These are phyloP conservation scores for Hypothenemus hampei DNA, from an alignment of 1,140 invertebrate genomes.

Conservation along the genomic window DNA sequence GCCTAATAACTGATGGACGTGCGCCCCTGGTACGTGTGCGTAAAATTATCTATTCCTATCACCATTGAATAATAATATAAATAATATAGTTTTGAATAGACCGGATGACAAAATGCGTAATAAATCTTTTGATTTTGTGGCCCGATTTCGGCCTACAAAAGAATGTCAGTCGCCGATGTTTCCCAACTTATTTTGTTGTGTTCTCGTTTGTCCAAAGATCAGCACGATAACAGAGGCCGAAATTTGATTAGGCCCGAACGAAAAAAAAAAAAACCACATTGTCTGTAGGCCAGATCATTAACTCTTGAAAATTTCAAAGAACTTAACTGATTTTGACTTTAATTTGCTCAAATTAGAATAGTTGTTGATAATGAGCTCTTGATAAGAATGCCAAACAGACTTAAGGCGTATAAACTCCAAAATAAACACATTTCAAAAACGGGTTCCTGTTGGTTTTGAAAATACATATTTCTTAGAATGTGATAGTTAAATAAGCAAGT, in stretches of 20 bases:
- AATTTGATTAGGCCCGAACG: slow-evolving; percentile 13
- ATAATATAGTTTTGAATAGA: slow-evolving; percentile 13
- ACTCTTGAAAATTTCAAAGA: slow-evolving; percentile 6
- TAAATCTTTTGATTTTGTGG: slow-evolving; percentile 19
- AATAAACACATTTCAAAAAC: too few relatives aligned
- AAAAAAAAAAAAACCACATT: slow-evolving; percentile 10
- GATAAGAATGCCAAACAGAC: too few relatives aligned
- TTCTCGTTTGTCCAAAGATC: neutral
- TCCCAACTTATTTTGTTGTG: slow-evolving; percentile 25
- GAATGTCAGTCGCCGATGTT: slow-evolving; percentile 28
- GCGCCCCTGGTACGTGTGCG: slow-evolving; percentile 12
- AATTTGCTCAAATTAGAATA: slow-evolving; percentile 24
- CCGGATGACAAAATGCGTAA: slow-evolving; percentile 25
- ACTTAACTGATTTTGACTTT: slow-evolving; percentile 17
- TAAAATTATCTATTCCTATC: slow-evolving; percentile 16
- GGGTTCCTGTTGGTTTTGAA: too few relatives aligned
- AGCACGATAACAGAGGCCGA: too few relatives aligned
- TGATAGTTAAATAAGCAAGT: too few relatives aligned
- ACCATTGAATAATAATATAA: slow-evolving; percentile 10
- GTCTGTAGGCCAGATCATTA: slow-evolving; percentile 3
- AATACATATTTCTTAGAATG: too few relatives aligned
- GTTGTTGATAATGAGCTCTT: too few relatives aligned
- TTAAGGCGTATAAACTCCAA: too few relatives aligned
- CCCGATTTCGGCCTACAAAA: slow-evolving; percentile 23
- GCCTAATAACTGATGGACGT: neutral